These are phyloP conservation scores for Xylocampa areola DNA, from an alignment of 2,888 invertebrate species.

Conservation along the genomic window DNA sequence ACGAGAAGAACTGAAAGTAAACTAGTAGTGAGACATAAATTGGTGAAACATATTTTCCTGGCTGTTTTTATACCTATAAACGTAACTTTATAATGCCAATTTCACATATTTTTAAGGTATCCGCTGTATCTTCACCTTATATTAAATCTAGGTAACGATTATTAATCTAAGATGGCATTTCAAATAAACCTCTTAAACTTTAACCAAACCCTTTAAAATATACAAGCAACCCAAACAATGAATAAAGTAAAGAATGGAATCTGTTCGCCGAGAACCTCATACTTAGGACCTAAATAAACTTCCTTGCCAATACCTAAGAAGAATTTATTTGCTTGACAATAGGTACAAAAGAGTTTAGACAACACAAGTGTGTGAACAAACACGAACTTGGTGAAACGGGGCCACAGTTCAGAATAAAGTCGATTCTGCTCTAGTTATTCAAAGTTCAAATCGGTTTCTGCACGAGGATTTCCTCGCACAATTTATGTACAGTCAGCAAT, in stretches of 20 bases:
- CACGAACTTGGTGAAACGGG: conserved; percentile 12
- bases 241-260: conserved; percentile 8
- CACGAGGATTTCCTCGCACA: too few relatives aligned
- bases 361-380: conserved; percentile 34
- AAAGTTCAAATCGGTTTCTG: background rate
- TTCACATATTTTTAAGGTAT: too few relatives aligned
- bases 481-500: too few relatives aligned
- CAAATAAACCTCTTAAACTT: background rate
- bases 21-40: too few relatives aligned
- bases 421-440: conserved; percentile 7
- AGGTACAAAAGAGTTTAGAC: conserved; percentile 22
- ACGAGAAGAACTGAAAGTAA: too few relatives aligned
- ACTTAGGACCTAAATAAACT: conserved; percentile 39
- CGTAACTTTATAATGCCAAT: too few relatives aligned
- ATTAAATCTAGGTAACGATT: too few relatives aligned
- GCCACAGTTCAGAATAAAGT: conserved; percentile 8
- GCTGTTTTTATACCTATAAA: too few relatives aligned
- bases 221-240: background rate
- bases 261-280: conserved; percentile 14
- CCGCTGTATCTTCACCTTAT: too few relatives aligned
- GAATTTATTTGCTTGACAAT: conserved; percentile 30
- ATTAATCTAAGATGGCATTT: too few relatives aligned
- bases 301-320: conserved; percentile 19
- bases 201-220: background rate
- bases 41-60: too few relatives aligned